phyloP scores from a whole-genome alignment of 1,140 invertebrate genomes.

The Amyelois transitella region DNA sequence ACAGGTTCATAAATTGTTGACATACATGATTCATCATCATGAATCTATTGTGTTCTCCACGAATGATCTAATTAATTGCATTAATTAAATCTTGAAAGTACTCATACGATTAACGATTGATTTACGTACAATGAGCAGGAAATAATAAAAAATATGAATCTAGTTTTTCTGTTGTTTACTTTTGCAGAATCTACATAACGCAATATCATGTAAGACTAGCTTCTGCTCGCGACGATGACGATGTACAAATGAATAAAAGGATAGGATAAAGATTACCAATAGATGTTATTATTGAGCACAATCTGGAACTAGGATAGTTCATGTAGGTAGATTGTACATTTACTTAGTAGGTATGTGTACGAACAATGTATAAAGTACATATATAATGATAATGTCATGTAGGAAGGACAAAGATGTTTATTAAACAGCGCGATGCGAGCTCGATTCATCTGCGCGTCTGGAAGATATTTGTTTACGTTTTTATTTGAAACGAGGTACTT shows the following conservation, averaged over 20 bases:
- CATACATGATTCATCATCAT: neutral
- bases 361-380: neutral
- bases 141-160: neutral
- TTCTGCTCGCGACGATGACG: too few relatives aligned
- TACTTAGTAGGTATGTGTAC: neutral
- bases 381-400: neutral
- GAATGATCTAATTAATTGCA: neutral
- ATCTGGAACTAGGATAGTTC: too few relatives aligned
- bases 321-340: neutral
- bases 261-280: too few relatives aligned
- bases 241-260: too few relatives aligned
- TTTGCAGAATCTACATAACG: too few relatives aligned
- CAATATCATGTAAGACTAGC: too few relatives aligned
- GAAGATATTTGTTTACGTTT: slow-evolving; percentile 29
- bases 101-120: neutral
- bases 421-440: slow-evolving; percentile 26
- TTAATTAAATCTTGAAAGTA: neutral
- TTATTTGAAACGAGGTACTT: too few relatives aligned
- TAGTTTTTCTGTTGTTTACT: neutral
- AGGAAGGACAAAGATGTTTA: slow-evolving; percentile 22
- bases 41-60: neutral
- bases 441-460: slow-evolving; percentile 40
- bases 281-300: too few relatives aligned
- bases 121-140: neutral
- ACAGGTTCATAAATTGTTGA: neutral